A percentile compares a stretch with the other conserved stretches of the same genome.
These are phyloP conservation scores for Microtus pennsylvanicus DNA, from an alignment of 2,113 vertebrate genomes.

Conservation along the genomic window DNA sequence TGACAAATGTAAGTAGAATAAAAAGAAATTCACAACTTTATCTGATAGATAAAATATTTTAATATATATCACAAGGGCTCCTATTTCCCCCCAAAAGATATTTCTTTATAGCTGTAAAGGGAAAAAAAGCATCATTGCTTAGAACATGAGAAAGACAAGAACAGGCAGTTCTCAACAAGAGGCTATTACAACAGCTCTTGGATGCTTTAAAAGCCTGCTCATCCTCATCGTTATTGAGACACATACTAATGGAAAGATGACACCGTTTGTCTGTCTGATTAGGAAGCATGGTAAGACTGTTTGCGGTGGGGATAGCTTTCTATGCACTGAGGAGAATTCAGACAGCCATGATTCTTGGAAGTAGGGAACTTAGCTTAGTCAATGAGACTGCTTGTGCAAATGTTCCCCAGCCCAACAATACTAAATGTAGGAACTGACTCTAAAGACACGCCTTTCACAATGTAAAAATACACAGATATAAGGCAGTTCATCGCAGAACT, in stretches of 20 bases:
- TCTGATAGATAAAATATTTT: background rate
- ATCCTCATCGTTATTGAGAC: background rate
- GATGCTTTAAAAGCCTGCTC: background rate
- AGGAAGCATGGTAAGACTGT: background rate
- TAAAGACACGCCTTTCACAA: background rate
- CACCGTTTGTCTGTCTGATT: background rate
- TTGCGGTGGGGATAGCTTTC: too few species aligned
- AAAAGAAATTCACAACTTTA: background rate
- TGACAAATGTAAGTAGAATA: background rate
- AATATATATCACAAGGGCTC: background rate
- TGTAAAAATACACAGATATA: background rate
- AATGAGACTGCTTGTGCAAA: background rate
- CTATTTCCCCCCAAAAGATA: background rate
- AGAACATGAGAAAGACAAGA: constrained; percentile 12
- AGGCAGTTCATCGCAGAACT: background rate
- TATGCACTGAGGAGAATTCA: background rate
- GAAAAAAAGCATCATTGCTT: background rate
- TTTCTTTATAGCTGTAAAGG: background rate
- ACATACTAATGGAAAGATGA: background rate
- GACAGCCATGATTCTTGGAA: background rate
- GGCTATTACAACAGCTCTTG: background rate
- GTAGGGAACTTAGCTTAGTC: background rate
- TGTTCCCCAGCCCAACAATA: background rate
- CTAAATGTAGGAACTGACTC: background rate
- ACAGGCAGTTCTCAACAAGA: background rate